phyloP scores from a whole-genome alignment of 2,113 vertebrate genomes.

The Solea senegalensis region DNA sequence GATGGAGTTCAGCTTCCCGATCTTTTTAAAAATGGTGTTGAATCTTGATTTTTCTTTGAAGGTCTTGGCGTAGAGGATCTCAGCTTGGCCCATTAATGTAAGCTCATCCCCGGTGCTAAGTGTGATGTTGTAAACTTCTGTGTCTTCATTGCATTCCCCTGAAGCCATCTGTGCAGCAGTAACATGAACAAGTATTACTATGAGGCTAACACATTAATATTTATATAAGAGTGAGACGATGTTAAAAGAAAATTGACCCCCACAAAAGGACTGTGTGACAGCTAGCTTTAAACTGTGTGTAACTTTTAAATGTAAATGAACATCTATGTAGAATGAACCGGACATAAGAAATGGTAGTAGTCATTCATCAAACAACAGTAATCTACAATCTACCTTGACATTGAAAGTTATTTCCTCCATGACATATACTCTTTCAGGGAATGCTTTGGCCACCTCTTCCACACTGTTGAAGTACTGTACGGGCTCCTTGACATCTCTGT shows the following conservation, averaged over 20 bases:
- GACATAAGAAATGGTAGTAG: too few species aligned
- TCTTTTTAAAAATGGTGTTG: constrained; percentile 97
- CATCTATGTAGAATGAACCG: too few species aligned
- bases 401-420: constrained; percentile 99
- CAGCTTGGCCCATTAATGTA: constrained; percentile 98
- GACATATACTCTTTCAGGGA: constrained; percentile 98
- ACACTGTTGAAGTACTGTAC: constrained; percentile 99
- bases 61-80: constrained; percentile 98
- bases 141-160: constrained; percentile 97
- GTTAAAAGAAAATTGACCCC: too few species aligned
- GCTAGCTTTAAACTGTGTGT: too few species aligned
- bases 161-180: constrained; percentile 89
- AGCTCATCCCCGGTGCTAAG: constrained; percentile 95
- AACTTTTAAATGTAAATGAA: too few species aligned
- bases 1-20: constrained; percentile 96
- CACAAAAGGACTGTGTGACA: too few species aligned
- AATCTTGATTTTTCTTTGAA: constrained; percentile 95
- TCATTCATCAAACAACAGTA: neutral
- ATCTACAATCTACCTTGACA: constrained; percentile 88
- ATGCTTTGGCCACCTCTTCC: constrained; percentile 99
- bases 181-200: neutral
- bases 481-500: constrained; percentile 98
- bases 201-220: neutral
- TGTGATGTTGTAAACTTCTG: constrained; percentile 97
- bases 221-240: neutral